These are phyloP conservation scores for Pterocles burchelli DNA, from an alignment of 2,113 vertebrate genomes.

Conservation along the genomic window DNA sequence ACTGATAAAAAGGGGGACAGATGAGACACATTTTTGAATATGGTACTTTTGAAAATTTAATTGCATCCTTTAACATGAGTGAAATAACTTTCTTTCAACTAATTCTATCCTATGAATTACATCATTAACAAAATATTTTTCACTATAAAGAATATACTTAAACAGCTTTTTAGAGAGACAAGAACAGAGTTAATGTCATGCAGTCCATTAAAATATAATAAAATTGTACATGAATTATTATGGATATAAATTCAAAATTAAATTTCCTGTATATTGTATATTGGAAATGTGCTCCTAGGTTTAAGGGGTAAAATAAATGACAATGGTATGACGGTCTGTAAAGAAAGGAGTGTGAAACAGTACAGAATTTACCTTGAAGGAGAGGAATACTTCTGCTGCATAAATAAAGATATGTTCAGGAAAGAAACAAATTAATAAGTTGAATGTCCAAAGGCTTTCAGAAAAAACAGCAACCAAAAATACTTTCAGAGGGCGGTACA, in stretches of 20 bases:
- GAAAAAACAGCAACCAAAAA: neutral
- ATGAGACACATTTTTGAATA: neutral
- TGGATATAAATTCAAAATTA: neutral
- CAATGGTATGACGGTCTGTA: conserved; percentile 32
- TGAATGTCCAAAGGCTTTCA: neutral
- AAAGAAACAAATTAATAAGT: conserved; percentile 60
- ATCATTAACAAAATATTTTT: neutral
- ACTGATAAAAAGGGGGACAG: neutral
- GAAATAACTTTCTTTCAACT: neutral
- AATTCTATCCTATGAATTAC: neutral
- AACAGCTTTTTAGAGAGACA: neutral
- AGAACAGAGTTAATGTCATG: neutral
- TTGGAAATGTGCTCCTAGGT: neutral
- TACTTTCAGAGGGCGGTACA: neutral
- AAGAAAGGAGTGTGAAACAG: neutral
- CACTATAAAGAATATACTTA: neutral
- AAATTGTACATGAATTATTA: neutral
- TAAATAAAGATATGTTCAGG: conserved; percentile 53
- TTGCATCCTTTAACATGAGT: neutral
- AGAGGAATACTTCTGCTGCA: conserved; percentile 63
- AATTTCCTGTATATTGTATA: neutral
- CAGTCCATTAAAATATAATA: neutral
- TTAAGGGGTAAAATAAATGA: neutral
- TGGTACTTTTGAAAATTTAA: neutral
- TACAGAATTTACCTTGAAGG: conserved; percentile 66